Evolutionary conservation across 2,797 vertebrate species (phyloP), one percentile per base, ranked within the genome.

Genomic region (Cygnus olor): DNA sequence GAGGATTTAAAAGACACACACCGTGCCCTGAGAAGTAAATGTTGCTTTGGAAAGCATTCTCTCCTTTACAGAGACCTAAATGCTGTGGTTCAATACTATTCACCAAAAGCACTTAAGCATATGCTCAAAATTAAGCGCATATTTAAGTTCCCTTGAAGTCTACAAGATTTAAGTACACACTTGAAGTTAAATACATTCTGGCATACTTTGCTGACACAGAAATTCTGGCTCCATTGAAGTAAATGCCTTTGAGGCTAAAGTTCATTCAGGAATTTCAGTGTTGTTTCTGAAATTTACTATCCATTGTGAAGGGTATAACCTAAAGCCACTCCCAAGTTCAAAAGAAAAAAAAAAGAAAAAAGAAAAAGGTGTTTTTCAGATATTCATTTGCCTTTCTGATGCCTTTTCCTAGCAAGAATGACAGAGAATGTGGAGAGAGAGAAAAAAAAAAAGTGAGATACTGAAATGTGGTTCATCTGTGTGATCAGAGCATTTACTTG

Each of bases 141-240:
- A 85, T 94, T 96, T 96, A 96, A 97, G 94, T 96, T 96, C 69
- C 86, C 94, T 95, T 95, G 88, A 97, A 93, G 93, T 96, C 95
- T 74, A 3, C 6, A 32, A 1, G 30, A 74, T 94, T 93, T 94
- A 95, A 94, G 78, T 89, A 82, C 68, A 49, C 65, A 91, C 80
- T 88, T 96, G 94, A 92, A 94, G 83, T 73, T 89, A 90, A 95
- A 96, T 94, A 66, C 84, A 30, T 94, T 89, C 69, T 96, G 88
- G 79, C 78, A 72, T 94, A 69, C 79, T 94, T 92, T 92, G 88
- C 93, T 96, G 95, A 95, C 90, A 91, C 65, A 87, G 80, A 93
- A 93, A 78, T 82, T 80, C 78, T 94, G 64, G 11, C 83, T 94
- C 16, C 40, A 47, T 91, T 96, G 94, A 91, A 94, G 85, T 71